Evolutionary conservation across 2,113 vertebrate genomes (phyloP).

Genomic region (Fregetta grallaria): DNA sequence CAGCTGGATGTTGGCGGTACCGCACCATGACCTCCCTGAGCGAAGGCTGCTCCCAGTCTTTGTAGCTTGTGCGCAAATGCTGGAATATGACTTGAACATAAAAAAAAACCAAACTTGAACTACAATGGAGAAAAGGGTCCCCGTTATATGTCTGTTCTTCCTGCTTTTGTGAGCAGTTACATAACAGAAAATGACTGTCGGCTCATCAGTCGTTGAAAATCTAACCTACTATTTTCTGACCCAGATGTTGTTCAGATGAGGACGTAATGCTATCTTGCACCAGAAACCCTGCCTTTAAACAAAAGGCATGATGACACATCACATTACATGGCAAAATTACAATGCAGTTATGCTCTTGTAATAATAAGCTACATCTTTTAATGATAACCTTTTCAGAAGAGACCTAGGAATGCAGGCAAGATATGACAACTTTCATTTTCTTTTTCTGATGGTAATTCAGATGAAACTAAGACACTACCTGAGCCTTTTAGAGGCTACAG

Average conservation of each 20-base stretch:
- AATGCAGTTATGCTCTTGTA: not conserved
- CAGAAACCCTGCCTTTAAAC: slow-evolving; percentile 3
- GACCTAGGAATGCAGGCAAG: not conserved
- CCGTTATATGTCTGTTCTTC: not conserved
- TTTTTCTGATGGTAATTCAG: slow-evolving; percentile 1
- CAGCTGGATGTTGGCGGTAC: not conserved
- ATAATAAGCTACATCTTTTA: slow-evolving; percentile 7
- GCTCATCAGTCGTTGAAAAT: not conserved
- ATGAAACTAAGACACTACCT: not conserved
- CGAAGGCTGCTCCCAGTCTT: not conserved
- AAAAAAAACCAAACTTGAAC: not conserved
- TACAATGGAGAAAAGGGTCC: not conserved
- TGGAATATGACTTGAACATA: not conserved
- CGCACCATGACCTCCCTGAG: not conserved
- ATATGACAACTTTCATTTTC: slow-evolving; percentile 23
- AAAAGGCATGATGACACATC: not conserved
- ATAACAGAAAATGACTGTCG: slow-evolving; percentile 27
- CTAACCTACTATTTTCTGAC: slow-evolving; percentile 43
- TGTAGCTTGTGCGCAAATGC: not conserved
- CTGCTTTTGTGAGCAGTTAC: not conserved
- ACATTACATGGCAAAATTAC: not conserved
- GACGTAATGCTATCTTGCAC: not conserved
- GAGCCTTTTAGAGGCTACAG: not conserved
- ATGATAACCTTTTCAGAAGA: slow-evolving; percentile 22
- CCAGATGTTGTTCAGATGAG: slow-evolving; percentile 22